Base-by-base conservation (phyloP, 2,888 invertebrate genomes). In the Linnaemya tessellans region DNA sequence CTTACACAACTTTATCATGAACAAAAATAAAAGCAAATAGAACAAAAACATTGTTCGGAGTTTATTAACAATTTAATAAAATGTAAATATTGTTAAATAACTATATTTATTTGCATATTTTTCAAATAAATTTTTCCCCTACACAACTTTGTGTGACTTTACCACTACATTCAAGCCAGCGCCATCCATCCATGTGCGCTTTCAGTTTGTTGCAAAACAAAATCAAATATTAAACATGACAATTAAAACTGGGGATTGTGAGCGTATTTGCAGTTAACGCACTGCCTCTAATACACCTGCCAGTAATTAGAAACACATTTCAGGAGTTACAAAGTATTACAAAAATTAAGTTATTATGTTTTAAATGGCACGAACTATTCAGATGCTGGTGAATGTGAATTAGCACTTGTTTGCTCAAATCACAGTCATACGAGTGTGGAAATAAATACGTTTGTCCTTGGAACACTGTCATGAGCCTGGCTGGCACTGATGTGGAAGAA, bases 21-120 rank as follows among this genome's bases (percentile, higher is more conserved):
- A 43, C 51, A 35, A 64, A 71, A 38, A 35, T 20, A 30, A 65
- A 46, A 54, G 62, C 1, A 49, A 43, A 43, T 22, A 41, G 41
- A 41, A 56, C 22, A 43, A 75, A 65, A 65, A 20, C 41, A 18
- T 62, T 41, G 20, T 56, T 51, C 9, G 20, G 25, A 74, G 58
- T 77, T 77, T 65, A 82, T 71, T 65, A 77, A 77, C 54, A 62
- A 58, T 77, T 77, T 82, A 64, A 70, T 70, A 70, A 77, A 46
- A 77, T 58, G 25, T n/a, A 60, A 81, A 64, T 68, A 54, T 54
- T 68, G 22, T 54, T 62, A 56, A 68, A 70, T 65, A 58, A 43
- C n/a, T 62, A n/a, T 46, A 56, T 54, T 22, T 56, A 64, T 77
- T 77, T 65, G 56, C 25, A 80, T 80, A 49, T 73, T 80, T 73